Base-by-base conservation (phyloP, 2,113 vertebrate genomes). In the Pangasianodon gigas region DNA sequence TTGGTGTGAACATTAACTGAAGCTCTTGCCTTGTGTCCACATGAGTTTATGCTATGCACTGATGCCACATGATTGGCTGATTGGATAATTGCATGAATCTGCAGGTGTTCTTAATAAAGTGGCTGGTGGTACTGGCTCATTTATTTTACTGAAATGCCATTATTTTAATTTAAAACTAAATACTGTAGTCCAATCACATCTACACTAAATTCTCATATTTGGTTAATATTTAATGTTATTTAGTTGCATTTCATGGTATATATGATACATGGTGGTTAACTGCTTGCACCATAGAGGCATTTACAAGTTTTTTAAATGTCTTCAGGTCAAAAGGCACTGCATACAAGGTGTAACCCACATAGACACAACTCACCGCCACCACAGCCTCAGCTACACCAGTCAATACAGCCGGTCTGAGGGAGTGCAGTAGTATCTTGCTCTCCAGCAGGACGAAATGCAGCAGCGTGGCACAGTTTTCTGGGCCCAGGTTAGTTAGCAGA, bases 371-470 rank as follows among this genome's bases (percentile, higher is more conserved):
- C 94, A 99, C 98, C 94, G 98, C 97, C 91, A 97, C 98, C 85
- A 99, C 98, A 32, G 98, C 98, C 96, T 99, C 98, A 16, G 98
- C 98, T 87, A 99, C 97, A 89, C 98, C 98, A n/a, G 98, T 99
- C 92, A 99, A 95, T 89, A 99, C 98, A 62, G 97, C 98, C 41
- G 98, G 98, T 89, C 98, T 94, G 46, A 99, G 97, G 24, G 98
- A 99, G 95, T 99, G 98, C 54, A 99, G 96, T 80, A 99, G 96
- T 92, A 99, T 99, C 93, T 99, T 99, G 95, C 93, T 97, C 95
- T 99, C 98, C 92, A 97, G 95, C 84, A 99, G 94, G 48, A 99
- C 96, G 91, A 98, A 98, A 92, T 97, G 96, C 89, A 99, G 95
- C 91, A 99, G 93, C 0, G 97, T 98, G 87, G 97, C 97, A 92